Evolutionary conservation across 2,888 invertebrate species (phyloP).

Genomic region (Epistrophella euchroma): DNA sequence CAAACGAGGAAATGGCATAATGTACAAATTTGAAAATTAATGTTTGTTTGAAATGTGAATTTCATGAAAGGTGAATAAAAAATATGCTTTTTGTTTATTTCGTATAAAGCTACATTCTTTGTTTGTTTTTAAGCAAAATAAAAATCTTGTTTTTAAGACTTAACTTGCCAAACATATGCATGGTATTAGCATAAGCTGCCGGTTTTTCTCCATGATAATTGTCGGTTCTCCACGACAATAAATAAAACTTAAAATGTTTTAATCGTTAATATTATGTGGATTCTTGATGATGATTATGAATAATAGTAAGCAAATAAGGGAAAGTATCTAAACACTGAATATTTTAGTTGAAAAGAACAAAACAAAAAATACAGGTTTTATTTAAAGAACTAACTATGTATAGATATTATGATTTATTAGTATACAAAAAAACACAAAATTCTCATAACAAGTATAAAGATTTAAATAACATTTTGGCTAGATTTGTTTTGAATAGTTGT

Average conservation of each 20-base stretch:
- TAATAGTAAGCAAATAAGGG: background rate
- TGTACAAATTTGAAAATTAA: no score
- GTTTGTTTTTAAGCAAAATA: background rate
- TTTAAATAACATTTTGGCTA: background rate
- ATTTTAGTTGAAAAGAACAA: no score
- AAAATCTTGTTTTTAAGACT: background rate
- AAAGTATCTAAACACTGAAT: background rate
- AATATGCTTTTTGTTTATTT: background rate
- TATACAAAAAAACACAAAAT: background rate
- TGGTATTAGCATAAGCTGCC: background rate
- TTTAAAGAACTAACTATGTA: background rate
- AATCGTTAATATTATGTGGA: background rate
- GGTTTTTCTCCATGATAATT: background rate
- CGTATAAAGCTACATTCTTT: background rate
- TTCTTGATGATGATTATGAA: background rate
- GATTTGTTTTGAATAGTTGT: background rate
- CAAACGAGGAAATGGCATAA: background rate
- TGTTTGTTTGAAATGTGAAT: no score
- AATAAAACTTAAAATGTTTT: background rate
- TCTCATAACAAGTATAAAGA: background rate
- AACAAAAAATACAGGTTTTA: background rate
- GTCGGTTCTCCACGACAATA: background rate
- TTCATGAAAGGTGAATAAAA: no score
- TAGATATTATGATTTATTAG: background rate
- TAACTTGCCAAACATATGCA: background rate